phyloP scores from a whole-genome alignment of 2,797 vertebrate species.

The Hypotaenidia okinawae region DNA sequence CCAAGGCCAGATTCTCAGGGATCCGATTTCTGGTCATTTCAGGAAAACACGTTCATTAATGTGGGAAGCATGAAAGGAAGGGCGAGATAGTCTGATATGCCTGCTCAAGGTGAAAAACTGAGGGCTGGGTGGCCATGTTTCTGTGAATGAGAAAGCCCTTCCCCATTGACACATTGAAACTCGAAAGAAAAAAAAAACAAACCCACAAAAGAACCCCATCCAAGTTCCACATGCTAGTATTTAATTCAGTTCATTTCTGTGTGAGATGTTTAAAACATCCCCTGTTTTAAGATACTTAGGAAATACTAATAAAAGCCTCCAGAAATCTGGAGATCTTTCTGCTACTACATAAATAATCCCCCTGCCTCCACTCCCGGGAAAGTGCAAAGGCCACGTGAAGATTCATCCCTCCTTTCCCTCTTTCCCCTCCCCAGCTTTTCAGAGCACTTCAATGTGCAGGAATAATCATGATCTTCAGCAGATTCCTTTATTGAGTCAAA shows the following conservation, averaged over 20 bases:
- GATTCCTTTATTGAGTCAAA: slow-evolving; percentile 19
- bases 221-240: background rate
- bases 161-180: background rate
- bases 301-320: slow-evolving; percentile 23
- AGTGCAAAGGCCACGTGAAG: slow-evolving; percentile 11
- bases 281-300: background rate
- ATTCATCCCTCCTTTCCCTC: background rate
- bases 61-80: background rate
- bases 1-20: background rate
- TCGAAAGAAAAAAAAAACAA: background rate
- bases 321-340: slow-evolving; percentile 35
- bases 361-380: background rate
- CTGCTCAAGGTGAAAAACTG: background rate
- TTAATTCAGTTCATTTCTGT: background rate
- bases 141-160: background rate
- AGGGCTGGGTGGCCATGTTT: background rate
- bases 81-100: background rate
- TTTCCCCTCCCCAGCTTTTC: background rate
- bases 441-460: background rate
- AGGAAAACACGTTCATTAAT: background rate
- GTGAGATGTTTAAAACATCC: background rate
- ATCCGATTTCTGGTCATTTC: background rate
- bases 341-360: background rate
- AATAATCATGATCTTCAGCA: slow-evolving; percentile 28
- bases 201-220: background rate